A percentile compares a stretch with the other conserved stretches of the same genome.
These are phyloP conservation scores for Dicyrtoma fusca DNA, from an alignment of 2,888 invertebrate species.

Conservation along the genomic window DNA sequence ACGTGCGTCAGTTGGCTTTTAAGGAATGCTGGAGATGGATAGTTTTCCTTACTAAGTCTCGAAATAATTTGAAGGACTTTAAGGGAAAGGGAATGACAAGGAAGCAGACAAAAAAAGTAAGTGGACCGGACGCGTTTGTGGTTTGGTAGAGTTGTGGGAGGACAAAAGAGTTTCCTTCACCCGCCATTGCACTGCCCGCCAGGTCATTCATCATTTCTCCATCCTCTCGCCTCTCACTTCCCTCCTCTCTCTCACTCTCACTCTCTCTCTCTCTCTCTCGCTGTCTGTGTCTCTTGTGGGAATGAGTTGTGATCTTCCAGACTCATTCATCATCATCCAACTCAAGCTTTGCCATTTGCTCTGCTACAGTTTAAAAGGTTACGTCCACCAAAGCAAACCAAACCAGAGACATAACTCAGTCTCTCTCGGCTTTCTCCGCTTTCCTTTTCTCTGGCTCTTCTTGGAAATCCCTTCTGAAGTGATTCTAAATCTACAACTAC, in stretches of 20 bases:
- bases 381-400: slow-evolving; percentile 2
- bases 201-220: slow-evolving; percentile 31
- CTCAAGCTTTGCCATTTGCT: slow-evolving; percentile 28
- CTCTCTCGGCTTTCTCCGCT: neutral
- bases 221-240: slow-evolving; percentile 17
- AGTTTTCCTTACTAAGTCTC: no score
- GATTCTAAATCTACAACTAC: no score
- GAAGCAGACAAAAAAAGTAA: slow-evolving; percentile 3
- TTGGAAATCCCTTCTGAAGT: neutral
- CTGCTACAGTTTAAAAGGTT: slow-evolving; percentile 11
- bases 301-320: slow-evolving; percentile 32
- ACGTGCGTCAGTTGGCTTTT: no score
- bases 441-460: neutral
- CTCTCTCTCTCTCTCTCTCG: neutral
- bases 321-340: slow-evolving; percentile 36
- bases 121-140: slow-evolving; percentile 27
- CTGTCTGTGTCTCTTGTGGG: slow-evolving; percentile 19
- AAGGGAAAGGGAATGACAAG: no score
- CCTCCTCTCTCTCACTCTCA: neutral
- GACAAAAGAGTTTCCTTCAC: slow-evolving; percentile 32
- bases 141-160: slow-evolving; percentile 26
- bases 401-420: neutral
- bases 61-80: no score
- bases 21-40: no score
- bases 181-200: slow-evolving; percentile 17